phyloP scores from a whole-genome alignment of 2,888 invertebrate genomes.

The Pseudoips prasinana region DNA sequence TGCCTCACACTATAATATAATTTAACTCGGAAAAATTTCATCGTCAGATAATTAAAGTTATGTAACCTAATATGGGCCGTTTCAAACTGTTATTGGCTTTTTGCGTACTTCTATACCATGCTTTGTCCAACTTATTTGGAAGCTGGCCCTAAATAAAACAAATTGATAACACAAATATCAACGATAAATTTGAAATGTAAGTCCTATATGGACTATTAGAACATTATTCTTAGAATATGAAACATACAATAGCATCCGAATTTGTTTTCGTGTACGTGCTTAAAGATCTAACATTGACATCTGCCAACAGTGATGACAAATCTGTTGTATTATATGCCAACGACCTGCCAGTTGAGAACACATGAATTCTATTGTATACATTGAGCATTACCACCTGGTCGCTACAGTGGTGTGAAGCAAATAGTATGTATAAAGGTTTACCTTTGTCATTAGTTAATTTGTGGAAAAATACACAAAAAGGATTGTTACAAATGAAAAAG shows the following conservation, averaged over 20 bases:
- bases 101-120: too few species aligned
- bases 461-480: conserved; percentile 1
- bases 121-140: too few species aligned
- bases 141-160: too few species aligned
- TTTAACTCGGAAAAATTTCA: too few species aligned
- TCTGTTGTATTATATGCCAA: conserved; percentile 24
- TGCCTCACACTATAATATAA: too few species aligned
- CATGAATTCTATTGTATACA: conserved; percentile 22
- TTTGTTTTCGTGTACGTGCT: conserved; percentile 13
- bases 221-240: too few species aligned
- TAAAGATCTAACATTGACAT: conserved; percentile 24
- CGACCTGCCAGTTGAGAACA: conserved; percentile 20
- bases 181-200: too few species aligned
- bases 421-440: conserved; percentile 16
- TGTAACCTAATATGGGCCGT: too few species aligned
- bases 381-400: conserved; percentile 18
- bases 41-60: too few species aligned
- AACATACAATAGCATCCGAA: conserved; percentile 1
- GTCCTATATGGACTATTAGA: too few species aligned
- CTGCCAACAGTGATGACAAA: conserved; percentile 19
- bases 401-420: conserved; percentile 17
- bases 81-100: too few species aligned
- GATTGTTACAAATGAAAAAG: not conserved
- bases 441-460: conserved; percentile 7
- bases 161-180: too few species aligned